phyloP scores from a whole-genome alignment of 2,888 invertebrate species.

The Baronia brevicornis region DNA sequence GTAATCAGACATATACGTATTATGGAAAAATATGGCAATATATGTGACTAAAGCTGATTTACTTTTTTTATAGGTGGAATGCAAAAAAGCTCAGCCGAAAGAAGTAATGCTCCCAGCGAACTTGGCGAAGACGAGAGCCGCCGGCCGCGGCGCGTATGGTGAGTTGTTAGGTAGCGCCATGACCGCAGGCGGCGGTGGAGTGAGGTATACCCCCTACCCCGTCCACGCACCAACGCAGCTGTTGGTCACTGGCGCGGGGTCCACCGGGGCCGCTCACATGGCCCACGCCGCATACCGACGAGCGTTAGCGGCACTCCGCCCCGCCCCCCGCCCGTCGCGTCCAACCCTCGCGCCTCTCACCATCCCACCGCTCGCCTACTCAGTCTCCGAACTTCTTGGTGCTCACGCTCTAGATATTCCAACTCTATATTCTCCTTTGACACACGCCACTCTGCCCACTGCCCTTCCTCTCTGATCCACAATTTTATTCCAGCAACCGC shows the following conservation, averaged over 20 bases:
- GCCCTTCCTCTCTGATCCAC: conserved; percentile 71
- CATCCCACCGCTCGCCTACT: conserved; percentile 63
- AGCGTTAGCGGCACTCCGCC: conserved; percentile 61
- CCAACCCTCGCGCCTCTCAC: conserved; percentile 54
- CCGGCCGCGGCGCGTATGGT: conserved; percentile 97
- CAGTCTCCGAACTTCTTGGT: conserved; percentile 77
- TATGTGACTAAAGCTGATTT: neutral
- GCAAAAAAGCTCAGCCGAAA: conserved; percentile 99
- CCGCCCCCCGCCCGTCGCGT: conserved; percentile 53
- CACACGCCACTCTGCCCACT: conserved; percentile 78
- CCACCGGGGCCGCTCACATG: conserved; percentile 43
- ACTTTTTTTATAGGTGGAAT: conserved; percentile 90
- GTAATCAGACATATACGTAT: too few relatives aligned
- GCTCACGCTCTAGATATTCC: conserved; percentile 82
- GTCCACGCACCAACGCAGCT: conserved; percentile 72
- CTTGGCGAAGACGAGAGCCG: conserved; percentile 95
- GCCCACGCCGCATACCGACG: conserved; percentile 58
- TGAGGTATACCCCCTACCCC: conserved; percentile 78
- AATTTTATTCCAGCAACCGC: conserved; percentile 67
- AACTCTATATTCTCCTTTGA: conserved; percentile 79
- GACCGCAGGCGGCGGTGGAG: conserved; percentile 73
- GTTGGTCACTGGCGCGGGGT: conserved; percentile 54
- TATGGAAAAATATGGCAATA: too few relatives aligned
- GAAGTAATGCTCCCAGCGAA: conserved; percentile 99
- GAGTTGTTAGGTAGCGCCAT: conserved; percentile 92